Evolutionary conservation across 2,888 invertebrate species (phyloP).

Genomic region (Hecatera dysodea): DNA sequence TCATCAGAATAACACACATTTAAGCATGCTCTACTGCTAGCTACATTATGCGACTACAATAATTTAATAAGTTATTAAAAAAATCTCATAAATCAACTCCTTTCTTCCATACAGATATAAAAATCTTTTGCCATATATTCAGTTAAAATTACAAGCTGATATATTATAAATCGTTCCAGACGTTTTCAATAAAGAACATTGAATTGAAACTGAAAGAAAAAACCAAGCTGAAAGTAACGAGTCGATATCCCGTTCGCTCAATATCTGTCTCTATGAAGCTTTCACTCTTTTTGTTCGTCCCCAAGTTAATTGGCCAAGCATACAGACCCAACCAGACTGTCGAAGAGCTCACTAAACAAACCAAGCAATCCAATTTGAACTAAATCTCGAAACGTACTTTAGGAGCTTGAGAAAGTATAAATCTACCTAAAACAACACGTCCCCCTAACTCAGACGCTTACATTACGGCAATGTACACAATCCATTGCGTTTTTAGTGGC

Average conservation of each 20-base stretch:
- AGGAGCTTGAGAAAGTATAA: slow-evolving; percentile 63
- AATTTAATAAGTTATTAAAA: background rate
- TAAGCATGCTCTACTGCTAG: background rate
- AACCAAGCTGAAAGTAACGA: slow-evolving; percentile 28
- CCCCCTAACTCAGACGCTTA: slow-evolving; percentile 47
- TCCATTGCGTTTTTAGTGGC: slow-evolving; percentile 68
- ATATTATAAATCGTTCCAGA: slow-evolving; percentile 17
- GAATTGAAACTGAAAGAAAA: slow-evolving; percentile 45
- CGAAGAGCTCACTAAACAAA: slow-evolving; percentile 46
- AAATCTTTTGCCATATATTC: background rate
- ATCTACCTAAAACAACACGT: slow-evolving; percentile 65
- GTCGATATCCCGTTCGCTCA: slow-evolving; percentile 43
- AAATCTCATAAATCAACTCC: background rate
- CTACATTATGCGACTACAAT: background rate
- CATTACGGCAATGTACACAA: slow-evolving; percentile 46
- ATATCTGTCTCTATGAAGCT: slow-evolving; percentile 38
- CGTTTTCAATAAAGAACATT: slow-evolving; percentile 48
- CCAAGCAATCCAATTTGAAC: slow-evolving; percentile 62
- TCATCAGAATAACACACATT: background rate
- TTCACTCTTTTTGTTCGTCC: slow-evolving; percentile 32
- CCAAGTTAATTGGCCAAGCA: slow-evolving; percentile 57
- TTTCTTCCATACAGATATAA: background rate
- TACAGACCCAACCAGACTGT: slow-evolving; percentile 42
- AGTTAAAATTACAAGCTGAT: slow-evolving; percentile 19
- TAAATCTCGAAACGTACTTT: slow-evolving; percentile 64